phyloP scores from a whole-genome alignment of 2,797 vertebrate genomes.

The Acridotheres tristis region DNA sequence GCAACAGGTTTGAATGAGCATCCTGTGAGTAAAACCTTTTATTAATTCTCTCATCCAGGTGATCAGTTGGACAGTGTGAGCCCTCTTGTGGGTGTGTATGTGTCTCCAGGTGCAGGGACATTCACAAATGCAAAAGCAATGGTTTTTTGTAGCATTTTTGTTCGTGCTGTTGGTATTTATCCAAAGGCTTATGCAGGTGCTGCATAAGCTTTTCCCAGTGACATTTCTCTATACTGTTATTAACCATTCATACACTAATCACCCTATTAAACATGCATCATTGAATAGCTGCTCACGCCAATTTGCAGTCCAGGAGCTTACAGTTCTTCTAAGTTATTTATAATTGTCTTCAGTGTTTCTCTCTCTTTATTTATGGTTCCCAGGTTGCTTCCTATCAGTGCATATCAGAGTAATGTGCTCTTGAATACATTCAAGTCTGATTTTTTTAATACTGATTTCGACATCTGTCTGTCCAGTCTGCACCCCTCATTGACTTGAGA shows the following conservation, averaged over 20 bases:
- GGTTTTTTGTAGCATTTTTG: neutral
- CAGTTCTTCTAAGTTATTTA: constrained; percentile 46
- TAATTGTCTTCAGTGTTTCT: constrained; percentile 46
- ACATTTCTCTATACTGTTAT: constrained; percentile 21
- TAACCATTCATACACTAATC: constrained; percentile 56
- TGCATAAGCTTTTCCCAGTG: neutral
- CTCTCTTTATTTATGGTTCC: constrained; percentile 38
- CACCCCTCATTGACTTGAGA: neutral
- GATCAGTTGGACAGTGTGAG: neutral
- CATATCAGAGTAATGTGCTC: neutral
- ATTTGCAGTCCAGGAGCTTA: constrained; percentile 47
- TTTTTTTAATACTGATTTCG: neutral
- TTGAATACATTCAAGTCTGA: neutral
- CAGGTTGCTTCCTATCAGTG: neutral
- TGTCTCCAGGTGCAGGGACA: neutral
- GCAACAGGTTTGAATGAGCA: neutral
- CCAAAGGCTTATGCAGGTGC: constrained; percentile 10
- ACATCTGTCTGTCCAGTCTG: neutral
- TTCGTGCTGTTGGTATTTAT: neutral
- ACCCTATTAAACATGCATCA: constrained; percentile 33
- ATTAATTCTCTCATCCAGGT: neutral
- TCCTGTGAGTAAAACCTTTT: neutral
- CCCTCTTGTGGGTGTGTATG: neutral
- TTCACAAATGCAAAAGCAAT: neutral
- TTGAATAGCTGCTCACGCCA: constrained; percentile 38